Conservation (phyloP, 2,888 invertebrate species). For the Phyllotreta striolata region DNA sequence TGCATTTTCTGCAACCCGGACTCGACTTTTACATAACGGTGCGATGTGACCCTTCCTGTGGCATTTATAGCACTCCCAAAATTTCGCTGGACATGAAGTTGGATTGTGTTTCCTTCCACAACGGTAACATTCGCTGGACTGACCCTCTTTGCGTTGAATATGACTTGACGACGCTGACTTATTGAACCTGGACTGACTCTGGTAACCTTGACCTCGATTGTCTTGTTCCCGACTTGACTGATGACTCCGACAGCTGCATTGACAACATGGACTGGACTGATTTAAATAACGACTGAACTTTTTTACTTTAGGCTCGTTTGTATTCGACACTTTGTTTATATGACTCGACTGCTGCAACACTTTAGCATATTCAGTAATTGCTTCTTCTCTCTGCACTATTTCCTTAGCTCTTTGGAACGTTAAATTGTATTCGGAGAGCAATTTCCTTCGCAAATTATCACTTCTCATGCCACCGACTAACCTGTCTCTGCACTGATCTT, state of each 20-base stretch:
- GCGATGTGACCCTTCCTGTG: conserved; percentile 16
- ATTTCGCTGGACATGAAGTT: conserved; percentile 5
- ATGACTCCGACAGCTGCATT: too few species aligned
- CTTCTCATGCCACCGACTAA: conserved; percentile 11
- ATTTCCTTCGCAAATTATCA: not conserved
- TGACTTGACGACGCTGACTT: too few species aligned
- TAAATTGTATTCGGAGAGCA: not conserved
- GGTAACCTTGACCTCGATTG: not conserved
- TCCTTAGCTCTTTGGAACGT: not conserved
- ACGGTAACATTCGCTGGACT: conserved; percentile 2
- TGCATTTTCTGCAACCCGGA: conserved; percentile 6
- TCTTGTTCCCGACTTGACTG: too few species aligned
- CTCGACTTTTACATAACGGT: conserved; percentile 12
- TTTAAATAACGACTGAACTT: not conserved
- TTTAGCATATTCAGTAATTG: not conserved
- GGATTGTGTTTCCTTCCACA: conserved; percentile 17
- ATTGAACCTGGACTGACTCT: not conserved
- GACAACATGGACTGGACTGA: conserved; percentile 1
- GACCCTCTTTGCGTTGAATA: not conserved
- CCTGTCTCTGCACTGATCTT: conserved; percentile 5
- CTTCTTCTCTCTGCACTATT: conserved; percentile 5
- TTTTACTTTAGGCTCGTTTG: not conserved
- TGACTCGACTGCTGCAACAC: not conserved
- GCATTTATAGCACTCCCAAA: conserved; percentile 16
- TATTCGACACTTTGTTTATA: not conserved